These are phyloP conservation scores for Agapornis canus DNA, from an alignment of 2,797 vertebrate genomes.

Conservation along the genomic window DNA sequence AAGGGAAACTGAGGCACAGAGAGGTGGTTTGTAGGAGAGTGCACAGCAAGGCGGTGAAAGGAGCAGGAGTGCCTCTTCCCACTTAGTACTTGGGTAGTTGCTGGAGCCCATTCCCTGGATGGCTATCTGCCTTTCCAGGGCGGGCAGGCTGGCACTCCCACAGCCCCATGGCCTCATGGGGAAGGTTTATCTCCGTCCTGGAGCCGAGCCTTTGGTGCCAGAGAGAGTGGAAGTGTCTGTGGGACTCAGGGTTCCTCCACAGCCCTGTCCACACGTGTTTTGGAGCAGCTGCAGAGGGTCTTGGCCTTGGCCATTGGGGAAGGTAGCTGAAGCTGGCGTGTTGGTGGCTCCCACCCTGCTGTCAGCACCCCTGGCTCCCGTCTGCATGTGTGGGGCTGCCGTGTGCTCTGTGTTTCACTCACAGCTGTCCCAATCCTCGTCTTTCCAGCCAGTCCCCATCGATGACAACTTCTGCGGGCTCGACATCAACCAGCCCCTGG, in stretches of 20 bases:
- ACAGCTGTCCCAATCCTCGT: not conserved
- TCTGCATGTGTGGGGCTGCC: accelerated
- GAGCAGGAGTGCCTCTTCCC: not conserved
- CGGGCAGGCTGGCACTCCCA: not conserved
- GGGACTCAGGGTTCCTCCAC: not conserved
- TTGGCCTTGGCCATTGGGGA: not conserved
- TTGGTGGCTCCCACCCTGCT: not conserved
- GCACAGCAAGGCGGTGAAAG: accelerated
- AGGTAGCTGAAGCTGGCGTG: not conserved
- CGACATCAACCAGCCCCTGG: constrained; percentile 98
- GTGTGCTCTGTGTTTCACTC: not conserved
- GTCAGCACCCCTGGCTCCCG: accelerated
- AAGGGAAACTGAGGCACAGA: not conserved
- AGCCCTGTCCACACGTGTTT: not conserved
- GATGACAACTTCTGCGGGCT: constrained; percentile 97
- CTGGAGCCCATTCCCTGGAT: not conserved
- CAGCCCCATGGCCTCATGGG: not conserved
- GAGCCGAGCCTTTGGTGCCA: not conserved
- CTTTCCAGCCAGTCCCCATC: constrained; percentile 91
- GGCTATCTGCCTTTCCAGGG: not conserved
- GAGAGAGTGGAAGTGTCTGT: not conserved
- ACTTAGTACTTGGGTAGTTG: not conserved
- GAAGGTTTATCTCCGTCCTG: not conserved
- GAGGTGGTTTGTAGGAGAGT: not conserved
- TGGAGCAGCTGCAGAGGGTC: not conserved